Base-by-base conservation (phyloP, 2,888 invertebrate species). In the Willowsia nigromaculata region DNA sequence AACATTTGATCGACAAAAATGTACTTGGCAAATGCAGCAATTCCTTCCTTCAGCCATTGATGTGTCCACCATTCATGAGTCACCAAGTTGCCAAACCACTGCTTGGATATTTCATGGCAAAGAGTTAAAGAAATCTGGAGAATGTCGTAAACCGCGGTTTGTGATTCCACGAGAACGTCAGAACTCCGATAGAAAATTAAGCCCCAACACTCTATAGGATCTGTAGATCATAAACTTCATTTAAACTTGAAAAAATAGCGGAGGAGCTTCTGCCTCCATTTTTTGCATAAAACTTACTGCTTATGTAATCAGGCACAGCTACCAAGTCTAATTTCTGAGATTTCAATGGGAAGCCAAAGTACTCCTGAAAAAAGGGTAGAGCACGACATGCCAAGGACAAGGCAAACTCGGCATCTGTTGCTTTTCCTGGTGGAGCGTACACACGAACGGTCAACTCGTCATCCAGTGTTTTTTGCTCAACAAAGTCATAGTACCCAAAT, bases 161-260 rank as follows among this genome's bases (percentile, higher is more conserved):
- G 95, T 0, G 97, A 96, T 94, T 99, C 99, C 3, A 98, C 97
- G 47, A 99, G 94, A 0, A 99, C 95, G 92, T 97, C 97, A 4
- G 97, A 97, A 94, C 99, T 99, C 91, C 98, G 96, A 93, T 97
- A 98, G 25, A 97, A 98, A 3, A 96, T 95, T 40, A 96, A 93
- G 7, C 99, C 99, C 99, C 99, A 99, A 94, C 99, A 99, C 94
- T 99, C 99, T 98, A 99, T 99, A 85, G 99, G 99, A 92, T 98
- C 95, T 94, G 25, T 94, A n/a, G n/a, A n/a, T n/a, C n/a, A n/a
- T 25, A 47, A 47, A 47, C 2, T 47, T 47, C 15, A 2, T 47
- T 47, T 47, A 13, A n/a, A n/a, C n/a, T n/a, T n/a, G n/a, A n/a
- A n/a, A n/a, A n/a, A n/a, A n/a, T n/a, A n/a, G n/a, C n/a, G n/a